phyloP scores from a whole-genome alignment of 2,797 vertebrate genomes.

The Tarsius wallacei region DNA sequence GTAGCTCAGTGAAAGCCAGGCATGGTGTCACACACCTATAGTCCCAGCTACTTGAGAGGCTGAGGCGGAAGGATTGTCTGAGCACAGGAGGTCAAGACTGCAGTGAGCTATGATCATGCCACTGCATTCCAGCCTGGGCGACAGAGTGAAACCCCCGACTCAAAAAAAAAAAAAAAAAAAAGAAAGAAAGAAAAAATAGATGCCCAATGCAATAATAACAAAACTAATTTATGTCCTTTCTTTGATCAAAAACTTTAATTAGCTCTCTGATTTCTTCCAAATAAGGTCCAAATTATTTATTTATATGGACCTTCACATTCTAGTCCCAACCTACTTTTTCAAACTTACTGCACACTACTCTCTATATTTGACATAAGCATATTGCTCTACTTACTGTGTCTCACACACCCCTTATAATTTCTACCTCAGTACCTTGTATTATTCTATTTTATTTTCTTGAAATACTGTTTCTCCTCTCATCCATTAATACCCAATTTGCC shows the following conservation, averaged over 20 bases:
- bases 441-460: slow-evolving; percentile 35
- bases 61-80: too few species aligned
- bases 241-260: slow-evolving; percentile 26
- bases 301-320: too few species aligned
- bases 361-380: not conserved
- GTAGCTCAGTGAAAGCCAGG: too few species aligned
- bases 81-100: too few species aligned
- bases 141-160: too few species aligned
- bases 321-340: not conserved
- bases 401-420: not conserved
- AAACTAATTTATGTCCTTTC: slow-evolving; percentile 42
- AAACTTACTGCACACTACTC: not conserved
- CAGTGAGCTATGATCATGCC: too few species aligned
- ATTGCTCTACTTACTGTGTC: not conserved
- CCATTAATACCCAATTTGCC: slow-evolving; percentile 4
- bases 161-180: too few species aligned
- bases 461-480: not conserved
- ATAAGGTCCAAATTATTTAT: slow-evolving; percentile 26
- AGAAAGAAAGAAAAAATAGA: too few species aligned
- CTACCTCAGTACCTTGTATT: slow-evolving; percentile 16
- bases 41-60: too few species aligned
- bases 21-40: too few species aligned
- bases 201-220: slow-evolving; percentile 7
- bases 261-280: not conserved
- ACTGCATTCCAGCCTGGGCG: too few species aligned